These are phyloP conservation scores for Misgurnus mizolepis DNA, from an alignment of 2,113 vertebrate genomes.

Conservation along the genomic window DNA sequence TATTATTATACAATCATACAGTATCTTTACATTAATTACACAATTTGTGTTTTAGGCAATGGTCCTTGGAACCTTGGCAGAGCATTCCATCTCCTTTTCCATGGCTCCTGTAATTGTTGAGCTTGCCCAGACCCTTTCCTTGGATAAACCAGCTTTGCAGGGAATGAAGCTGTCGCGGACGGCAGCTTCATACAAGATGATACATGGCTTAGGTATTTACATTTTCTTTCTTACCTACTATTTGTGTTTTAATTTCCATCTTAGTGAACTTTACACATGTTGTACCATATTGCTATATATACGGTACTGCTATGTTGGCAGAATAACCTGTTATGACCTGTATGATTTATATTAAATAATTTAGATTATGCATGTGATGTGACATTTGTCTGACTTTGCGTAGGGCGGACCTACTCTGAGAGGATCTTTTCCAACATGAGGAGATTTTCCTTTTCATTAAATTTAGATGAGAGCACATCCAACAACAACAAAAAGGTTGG, in stretches of 20 bases:
- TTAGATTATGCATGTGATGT: no score
- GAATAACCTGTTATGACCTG: no score
- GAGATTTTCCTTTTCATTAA: conserved; percentile 34
- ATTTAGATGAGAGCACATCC: conserved; percentile 28
- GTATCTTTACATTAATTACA: conserved; percentile 12
- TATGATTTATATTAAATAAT: no score
- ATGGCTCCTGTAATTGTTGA: conserved; percentile 36
- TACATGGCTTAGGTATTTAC: neutral
- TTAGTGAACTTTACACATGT: no score
- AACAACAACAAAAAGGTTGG: conserved; percentile 50
- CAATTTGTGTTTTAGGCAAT: conserved; percentile 26
- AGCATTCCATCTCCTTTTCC: conserved; percentile 40
- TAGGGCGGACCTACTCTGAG: neutral
- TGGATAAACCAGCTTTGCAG: conserved; percentile 27
- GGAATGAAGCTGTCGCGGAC: conserved; percentile 33
- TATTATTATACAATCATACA: neutral
- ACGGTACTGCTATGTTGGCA: no score
- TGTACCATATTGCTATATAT: no score
- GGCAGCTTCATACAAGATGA: conserved; percentile 16
- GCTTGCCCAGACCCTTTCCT: conserved; percentile 27
- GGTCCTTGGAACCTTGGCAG: conserved; percentile 11
- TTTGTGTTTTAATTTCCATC: no score
- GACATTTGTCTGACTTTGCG: no score
- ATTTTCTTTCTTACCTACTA: no score
- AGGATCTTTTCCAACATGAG: conserved; percentile 34